These are phyloP conservation scores for Acronicta psi DNA, from an alignment of 2,888 invertebrate species.

Conservation along the genomic window DNA sequence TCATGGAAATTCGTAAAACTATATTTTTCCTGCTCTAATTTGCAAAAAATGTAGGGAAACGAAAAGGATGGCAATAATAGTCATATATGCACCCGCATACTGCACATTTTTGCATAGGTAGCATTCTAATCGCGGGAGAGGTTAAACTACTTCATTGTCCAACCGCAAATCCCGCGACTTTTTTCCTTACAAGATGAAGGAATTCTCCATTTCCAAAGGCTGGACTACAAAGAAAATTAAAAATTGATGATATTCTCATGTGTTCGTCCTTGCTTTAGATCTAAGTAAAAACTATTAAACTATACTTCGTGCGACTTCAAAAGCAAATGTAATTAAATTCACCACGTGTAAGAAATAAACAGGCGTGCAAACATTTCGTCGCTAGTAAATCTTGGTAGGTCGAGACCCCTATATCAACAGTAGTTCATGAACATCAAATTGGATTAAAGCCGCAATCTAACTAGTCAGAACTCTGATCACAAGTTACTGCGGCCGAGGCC, in stretches of 20 bases:
- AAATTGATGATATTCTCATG: no score
- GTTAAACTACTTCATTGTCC: no score
- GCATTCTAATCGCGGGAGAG: no score
- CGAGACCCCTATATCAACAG: conserved; percentile 62
- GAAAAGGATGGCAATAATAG: no score
- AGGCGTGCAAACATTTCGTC: conserved; percentile 39
- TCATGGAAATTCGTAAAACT: no score
- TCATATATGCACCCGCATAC: no score
- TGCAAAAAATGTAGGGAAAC: no score
- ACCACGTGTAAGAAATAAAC: conserved; percentile 33
- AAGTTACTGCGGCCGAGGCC: conserved; percentile 62
- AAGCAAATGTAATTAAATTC: conserved; percentile 17
- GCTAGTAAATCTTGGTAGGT: conserved; percentile 57
- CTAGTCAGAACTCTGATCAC: conserved; percentile 66
- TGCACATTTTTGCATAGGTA: no score
- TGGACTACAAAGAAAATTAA: no score
- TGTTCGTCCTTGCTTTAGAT: background rate
- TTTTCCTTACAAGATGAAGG: no score
- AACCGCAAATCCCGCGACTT: no score
- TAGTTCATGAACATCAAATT: conserved; percentile 70
- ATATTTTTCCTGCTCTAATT: no score
- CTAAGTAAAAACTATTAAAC: conserved; percentile 3
- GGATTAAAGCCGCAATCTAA: conserved; percentile 72
- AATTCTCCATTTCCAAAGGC: background rate
- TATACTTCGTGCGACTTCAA: conserved; percentile 7